Percentiles rank a stretch among this genome's conserved stretches.
Conservation (phyloP, 2,113 vertebrate genomes). For the Upupa epops region DNA sequence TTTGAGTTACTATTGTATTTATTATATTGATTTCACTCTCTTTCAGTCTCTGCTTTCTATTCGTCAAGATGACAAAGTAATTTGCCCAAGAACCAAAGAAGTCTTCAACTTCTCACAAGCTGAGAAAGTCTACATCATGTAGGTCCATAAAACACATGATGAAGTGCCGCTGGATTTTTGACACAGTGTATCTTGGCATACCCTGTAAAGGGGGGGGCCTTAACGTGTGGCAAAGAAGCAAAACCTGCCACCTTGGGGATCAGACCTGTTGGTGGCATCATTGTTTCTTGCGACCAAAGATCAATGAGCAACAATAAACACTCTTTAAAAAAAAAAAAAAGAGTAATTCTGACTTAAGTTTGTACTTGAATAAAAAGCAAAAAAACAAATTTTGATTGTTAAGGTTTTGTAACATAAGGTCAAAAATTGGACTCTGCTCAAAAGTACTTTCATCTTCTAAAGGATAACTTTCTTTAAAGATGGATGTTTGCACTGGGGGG, state of each 20-base stretch:
- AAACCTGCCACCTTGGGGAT: constrained; percentile 56
- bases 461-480: constrained; percentile 62
- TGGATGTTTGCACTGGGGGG: constrained; percentile 56
- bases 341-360: constrained; percentile 61
- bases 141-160: constrained; percentile 60
- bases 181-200: constrained; percentile 59
- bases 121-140: constrained; percentile 99
- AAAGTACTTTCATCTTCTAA: constrained; percentile 69
- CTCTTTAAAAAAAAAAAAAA: constrained; percentile 18
- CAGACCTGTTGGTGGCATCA: constrained; percentile 68
- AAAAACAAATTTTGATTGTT: constrained; percentile 70
- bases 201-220: constrained; percentile 52
- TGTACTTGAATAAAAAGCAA: constrained; percentile 59
- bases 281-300: constrained; percentile 84
- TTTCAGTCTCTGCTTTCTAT: constrained; percentile 96
- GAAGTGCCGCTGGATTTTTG: constrained; percentile 66
- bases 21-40: background rate
- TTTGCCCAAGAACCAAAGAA: constrained; percentile 99
- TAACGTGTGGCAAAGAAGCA: constrained; percentile 71
- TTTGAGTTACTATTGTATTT: background rate
- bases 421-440: constrained; percentile 68
- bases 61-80: constrained; percentile 98
- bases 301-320: constrained; percentile 72
- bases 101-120: constrained; percentile 99
- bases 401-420: constrained; percentile 74